Evolutionary conservation across 1,140 invertebrate species (phyloP), one percentile per base, ranked within the genome.

Genomic region (Drosophila quadrilineata): DNA sequence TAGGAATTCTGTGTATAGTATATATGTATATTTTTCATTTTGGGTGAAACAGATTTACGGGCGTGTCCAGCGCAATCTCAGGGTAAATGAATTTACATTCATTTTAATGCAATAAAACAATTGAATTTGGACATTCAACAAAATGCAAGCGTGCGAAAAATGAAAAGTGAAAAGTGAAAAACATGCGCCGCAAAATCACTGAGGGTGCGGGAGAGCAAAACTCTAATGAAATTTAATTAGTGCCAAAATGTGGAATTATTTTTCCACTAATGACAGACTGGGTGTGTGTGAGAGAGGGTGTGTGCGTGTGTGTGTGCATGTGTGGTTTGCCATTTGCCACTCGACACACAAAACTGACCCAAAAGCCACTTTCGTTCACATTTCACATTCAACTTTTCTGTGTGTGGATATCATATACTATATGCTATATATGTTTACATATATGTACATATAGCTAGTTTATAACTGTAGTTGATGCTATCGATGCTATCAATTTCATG

Each of bases 181-280:
- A 19, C n/a, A 6, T 19, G 28, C 33, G 53, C 63, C 63, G 35
- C 45, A 69, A 52, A 28, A 14, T 43, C 29, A 10, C 40, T 2
- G 19, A 24, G 31, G 31, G 31, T 33, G 31, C 36, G 10, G 8
- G 9, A 35, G 10, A 35, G 31, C 59, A 52, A 60, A 68, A 71
- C 50, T 57, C 63, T 57, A 70, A 84, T 84, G 58, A 84, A 82
- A 76, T 76, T 82, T 84, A 82, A 82, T 82, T 82, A 82, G 58
- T 84, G 69, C 62, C 57, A 70, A 79, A 79, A 82, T 82, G 76
- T 64, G 58, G 52, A 82, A 60, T 69, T 64, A 58, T 80, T 58
- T n/a, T 80, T 60, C 43, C 77, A 59, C 76, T 80, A 80, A 75
- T 79, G 66, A 75, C 71, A 74, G n/a, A n/a, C n/a, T n/a, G n/a